A percentile compares a stretch with the other conserved stretches of the same genome.
phyloP scores from a whole-genome alignment of 2,113 vertebrate genomes.

The Scytalopus superciliaris region DNA sequence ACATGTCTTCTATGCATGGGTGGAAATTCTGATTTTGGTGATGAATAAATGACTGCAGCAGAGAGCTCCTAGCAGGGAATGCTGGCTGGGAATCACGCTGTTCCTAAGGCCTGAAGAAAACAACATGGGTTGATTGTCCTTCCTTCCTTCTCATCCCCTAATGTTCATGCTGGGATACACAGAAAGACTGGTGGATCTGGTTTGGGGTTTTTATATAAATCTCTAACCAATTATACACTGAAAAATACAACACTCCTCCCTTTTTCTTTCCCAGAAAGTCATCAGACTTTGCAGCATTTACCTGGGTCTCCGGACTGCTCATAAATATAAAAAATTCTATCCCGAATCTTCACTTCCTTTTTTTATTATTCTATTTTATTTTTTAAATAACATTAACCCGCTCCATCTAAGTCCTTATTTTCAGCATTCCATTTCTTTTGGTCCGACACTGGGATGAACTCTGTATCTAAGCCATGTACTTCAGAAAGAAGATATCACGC shows the following conservation, averaged over 20 bases:
- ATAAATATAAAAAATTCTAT: neutral
- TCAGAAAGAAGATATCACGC: neutral
- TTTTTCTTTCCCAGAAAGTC: neutral
- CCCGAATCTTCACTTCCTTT: neutral
- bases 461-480: neutral
- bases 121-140: neutral
- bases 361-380: neutral
- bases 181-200: neutral
- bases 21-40: neutral
- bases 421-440: neutral
- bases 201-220: neutral
- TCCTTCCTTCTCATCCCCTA: neutral
- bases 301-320: neutral
- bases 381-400: neutral
- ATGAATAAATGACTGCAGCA: constrained; percentile 24
- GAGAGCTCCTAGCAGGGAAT: neutral
- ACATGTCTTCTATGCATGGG: neutral
- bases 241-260: neutral
- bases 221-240: neutral
- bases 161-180: neutral
- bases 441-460: neutral
- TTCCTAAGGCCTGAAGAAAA: neutral
- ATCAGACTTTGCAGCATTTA: neutral
- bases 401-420: neutral
- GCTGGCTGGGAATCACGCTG: neutral